phyloP scores from a whole-genome alignment of 2,888 invertebrate species.

The Coecobrya sp. region DNA sequence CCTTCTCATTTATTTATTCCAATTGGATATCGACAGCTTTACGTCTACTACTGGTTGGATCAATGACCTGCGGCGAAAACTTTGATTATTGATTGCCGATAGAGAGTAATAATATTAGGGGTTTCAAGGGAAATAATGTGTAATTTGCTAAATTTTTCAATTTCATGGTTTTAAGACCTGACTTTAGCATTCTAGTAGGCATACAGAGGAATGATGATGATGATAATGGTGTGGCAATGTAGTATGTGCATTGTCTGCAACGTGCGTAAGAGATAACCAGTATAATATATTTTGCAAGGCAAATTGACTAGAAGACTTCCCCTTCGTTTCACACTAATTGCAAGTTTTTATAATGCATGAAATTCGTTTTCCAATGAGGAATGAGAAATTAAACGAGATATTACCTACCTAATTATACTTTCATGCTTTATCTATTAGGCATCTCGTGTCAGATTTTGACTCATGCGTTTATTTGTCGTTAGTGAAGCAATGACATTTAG shows the following conservation, averaged over 20 bases:
- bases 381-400: background rate
- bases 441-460: no score
- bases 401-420: no score
- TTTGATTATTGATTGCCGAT: slow-evolving; percentile 67
- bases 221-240: background rate
- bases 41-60: slow-evolving; percentile 11
- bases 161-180: slow-evolving; percentile 16
- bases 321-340: background rate
- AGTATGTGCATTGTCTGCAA: background rate
- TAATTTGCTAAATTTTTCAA: slow-evolving; percentile 49
- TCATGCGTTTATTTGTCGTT: no score
- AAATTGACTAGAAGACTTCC: background rate
- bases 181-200: background rate
- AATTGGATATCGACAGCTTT: background rate
- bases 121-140: background rate
- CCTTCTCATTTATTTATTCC: slow-evolving; percentile 36
- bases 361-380: background rate
- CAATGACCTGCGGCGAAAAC: slow-evolving; percentile 65
- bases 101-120: background rate
- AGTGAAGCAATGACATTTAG: no score
- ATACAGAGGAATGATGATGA: background rate
- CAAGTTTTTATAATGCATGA: slow-evolving; percentile 18
- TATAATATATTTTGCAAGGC: background rate
- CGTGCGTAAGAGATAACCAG: background rate
- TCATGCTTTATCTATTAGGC: no score